Evolutionary conservation across 2,888 invertebrate species (phyloP), one percentile per base, ranked within the genome.

Genomic region (Scotopteryx bipunctaria): DNA sequence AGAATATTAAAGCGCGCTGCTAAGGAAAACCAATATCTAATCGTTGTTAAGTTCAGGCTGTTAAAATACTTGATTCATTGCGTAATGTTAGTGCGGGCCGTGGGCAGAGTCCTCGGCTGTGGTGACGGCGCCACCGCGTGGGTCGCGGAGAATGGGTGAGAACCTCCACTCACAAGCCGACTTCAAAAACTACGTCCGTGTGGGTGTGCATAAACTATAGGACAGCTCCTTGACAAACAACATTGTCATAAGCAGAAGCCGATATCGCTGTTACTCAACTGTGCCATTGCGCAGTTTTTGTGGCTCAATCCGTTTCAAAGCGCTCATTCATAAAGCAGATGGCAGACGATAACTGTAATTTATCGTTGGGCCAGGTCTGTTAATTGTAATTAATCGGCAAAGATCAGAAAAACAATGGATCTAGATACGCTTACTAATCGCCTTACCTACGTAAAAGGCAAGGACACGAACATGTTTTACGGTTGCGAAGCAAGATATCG

Each of bases 21-120:
- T 37, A 37, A 9, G 36, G 29, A 29, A 17, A 31, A 16, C 15
- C 38, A 13, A 32, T 29, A 50, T n/a, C n/a, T n/a, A n/a, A n/a
- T n/a, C n/a, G 27, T 33, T 32, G 21, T 33, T 35, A 19, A 51
- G 29, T 29, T 14, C 53, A 50, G 51, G 54, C 56, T 62, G 43
- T 48, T 53, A 42, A 63, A 66, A 67, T 67, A 49, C 54, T 60
- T 59, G 38, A 33, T 29, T 48, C 35, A 60, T 70, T 69, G 64
- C 67, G 68, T 61, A 69, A 72, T 55, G 52, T 51, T 21, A 37
- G 47, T 16, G 47, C n/a, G 59, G 59, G 48, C 61, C 69, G 83
- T 84, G 80, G 83, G 86, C 66, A 66, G 83, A 76, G 81, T 77
- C 81, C 82, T 83, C 77, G 75, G 35, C 52, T 55, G 33, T 53